Evolutionary conservation across 2,113 vertebrate species (phyloP).

Genomic region (Anser cygnoides): DNA sequence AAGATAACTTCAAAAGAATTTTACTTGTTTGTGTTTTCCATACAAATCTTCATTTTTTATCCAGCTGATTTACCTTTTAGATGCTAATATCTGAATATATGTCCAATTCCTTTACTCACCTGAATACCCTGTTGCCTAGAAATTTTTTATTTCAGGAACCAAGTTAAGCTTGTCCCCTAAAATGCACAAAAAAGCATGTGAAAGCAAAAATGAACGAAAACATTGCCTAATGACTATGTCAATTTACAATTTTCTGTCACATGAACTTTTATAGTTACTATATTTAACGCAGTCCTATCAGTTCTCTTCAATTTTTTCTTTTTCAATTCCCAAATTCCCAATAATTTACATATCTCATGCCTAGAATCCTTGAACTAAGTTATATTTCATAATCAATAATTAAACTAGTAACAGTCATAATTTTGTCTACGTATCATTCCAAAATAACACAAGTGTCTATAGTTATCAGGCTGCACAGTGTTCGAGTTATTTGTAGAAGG

Average conservation of each 20-base stretch:
- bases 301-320: background rate
- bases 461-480: background rate
- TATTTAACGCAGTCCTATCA: background rate
- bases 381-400: background rate
- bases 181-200: background rate
- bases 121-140: background rate
- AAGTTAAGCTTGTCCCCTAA: background rate
- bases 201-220: slow-evolving; percentile 30
- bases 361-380: background rate
- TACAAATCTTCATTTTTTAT: background rate
- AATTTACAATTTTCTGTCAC: slow-evolving; percentile 9
- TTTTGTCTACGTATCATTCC: background rate
- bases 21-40: background rate
- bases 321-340: background rate
- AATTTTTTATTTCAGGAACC: background rate
- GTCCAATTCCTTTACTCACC: background rate
- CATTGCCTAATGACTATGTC: background rate
- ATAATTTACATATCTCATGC: background rate
- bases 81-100: background rate
- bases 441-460: background rate
- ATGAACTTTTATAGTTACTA: slow-evolving; percentile 15
- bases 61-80: background rate
- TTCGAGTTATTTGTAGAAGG: background rate
- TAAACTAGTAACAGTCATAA: background rate
- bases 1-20: background rate